These are phyloP conservation scores for Heteropelma amictum DNA, from an alignment of 2,888 invertebrate genomes.

Conservation along the genomic window DNA sequence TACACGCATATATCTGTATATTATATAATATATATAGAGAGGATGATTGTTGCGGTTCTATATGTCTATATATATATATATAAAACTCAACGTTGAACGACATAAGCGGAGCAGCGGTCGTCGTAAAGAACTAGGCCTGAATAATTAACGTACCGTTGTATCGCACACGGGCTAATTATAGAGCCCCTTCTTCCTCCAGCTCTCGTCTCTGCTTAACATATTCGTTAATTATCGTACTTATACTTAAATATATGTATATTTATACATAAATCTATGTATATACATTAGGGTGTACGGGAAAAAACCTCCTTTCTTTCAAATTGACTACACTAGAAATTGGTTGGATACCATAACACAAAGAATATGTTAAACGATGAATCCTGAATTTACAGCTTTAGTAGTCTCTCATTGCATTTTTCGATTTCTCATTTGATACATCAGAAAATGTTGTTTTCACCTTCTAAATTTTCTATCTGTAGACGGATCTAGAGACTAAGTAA, in stretches of 20 bases:
- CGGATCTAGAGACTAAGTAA: too few species aligned
- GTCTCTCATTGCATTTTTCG: too few species aligned
- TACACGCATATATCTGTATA: background rate
- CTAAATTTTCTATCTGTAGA: too few species aligned
- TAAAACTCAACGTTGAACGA: constrained; percentile 53
- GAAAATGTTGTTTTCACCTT: too few species aligned
- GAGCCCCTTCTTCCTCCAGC: constrained; percentile 65
- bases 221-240: constrained; percentile 71
- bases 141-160: constrained; percentile 72
- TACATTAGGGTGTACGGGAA: too few species aligned
- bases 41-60: constrained; percentile 24
- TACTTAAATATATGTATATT: background rate
- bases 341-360: too few species aligned
- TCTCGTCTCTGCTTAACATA: constrained; percentile 73
- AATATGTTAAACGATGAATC: too few species aligned
- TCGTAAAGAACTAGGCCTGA: constrained; percentile 72
- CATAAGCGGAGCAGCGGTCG: constrained; percentile 53
- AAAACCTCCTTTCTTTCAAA: too few species aligned
- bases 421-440: too few species aligned
- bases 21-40: background rate
- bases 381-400: too few species aligned
- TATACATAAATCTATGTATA: constrained; percentile 43
- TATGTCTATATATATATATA: too few species aligned
- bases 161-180: constrained; percentile 71
- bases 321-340: too few species aligned